Evolutionary conservation across 2,888 invertebrate species (phyloP), one percentile per base, ranked within the genome.

Genomic region (Cephus sareptanus): DNA sequence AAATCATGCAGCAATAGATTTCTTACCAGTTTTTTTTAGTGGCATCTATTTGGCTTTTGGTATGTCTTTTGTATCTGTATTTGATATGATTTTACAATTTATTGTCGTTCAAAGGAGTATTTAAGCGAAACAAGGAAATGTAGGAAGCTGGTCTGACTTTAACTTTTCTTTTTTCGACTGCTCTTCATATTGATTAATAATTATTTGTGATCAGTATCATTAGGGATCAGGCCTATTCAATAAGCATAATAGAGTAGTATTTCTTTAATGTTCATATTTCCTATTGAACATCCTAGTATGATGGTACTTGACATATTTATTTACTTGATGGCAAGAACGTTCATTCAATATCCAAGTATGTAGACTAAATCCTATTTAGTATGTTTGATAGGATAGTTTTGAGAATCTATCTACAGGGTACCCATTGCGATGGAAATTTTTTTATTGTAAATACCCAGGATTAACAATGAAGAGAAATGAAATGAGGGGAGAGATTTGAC

Each of bases 221-320:
- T 69, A 34, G 40, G 6, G n/a, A 70, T 74, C 76, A 77, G 79
- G 76, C 76, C 79, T 79, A 76, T 79, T 79, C 79, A 74, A 73
- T 79, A 77, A 76, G 79, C 79, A 69, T 76, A 76, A 69, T 23
- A 73, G 34, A 79, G 34, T 40, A 23, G 6, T 40, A 23, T 40
- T 30, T 76, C 75, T 70, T 75, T 76, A 12, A 70, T 23, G 15
- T 15, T 40, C 15, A 23, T 40, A 6, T 40, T 40, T 15, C 23
- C 23, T 23, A 40, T 40, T 9, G 6, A 40, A 40, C 23, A 23
- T 40, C 6, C 6, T 40, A 23, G 23, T 40, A 23, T 40, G 1
- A 40, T 40, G 15, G 40, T 40, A 23, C 23, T 40, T 40, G 40
- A 23, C 23, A 15, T 40, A 15, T 40, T 37, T 15, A 4, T 37